These are phyloP conservation scores for Trogon melanurus DNA, from an alignment of 2,113 vertebrate species.

Conservation along the genomic window DNA sequence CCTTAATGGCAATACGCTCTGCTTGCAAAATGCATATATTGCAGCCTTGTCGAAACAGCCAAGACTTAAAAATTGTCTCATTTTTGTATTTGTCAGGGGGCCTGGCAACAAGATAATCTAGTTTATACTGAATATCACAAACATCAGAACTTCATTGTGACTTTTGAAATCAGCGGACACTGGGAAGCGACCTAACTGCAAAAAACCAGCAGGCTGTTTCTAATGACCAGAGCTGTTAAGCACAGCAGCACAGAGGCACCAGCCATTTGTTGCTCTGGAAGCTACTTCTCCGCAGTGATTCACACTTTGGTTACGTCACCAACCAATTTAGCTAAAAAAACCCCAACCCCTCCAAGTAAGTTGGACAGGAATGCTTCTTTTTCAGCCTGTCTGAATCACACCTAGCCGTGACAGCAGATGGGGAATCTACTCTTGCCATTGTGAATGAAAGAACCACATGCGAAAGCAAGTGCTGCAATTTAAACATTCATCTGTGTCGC, in stretches of 20 bases:
- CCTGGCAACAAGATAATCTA: not conserved
- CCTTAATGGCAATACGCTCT: not conserved
- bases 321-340: not conserved
- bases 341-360: not conserved
- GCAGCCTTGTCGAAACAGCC: not conserved
- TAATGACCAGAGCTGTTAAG: not conserved
- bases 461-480: not conserved
- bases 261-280: not conserved
- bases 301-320: not conserved
- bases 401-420: not conserved
- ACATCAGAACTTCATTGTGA: not conserved
- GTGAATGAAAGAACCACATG: not conserved
- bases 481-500: not conserved
- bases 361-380: not conserved
- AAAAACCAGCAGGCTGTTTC: not conserved
- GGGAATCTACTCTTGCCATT: not conserved
- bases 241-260: not conserved
- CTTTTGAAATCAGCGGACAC: not conserved
- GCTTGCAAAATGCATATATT: not conserved
- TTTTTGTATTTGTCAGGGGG: not conserved
- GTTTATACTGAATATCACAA: not conserved
- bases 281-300: not conserved
- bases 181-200: not conserved
- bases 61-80: not conserved
- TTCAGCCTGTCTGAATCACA: slow-evolving; percentile 45